A percentile compares a stretch with the other conserved stretches of the same genome.
These are phyloP conservation scores for Clamator glandarius DNA, from an alignment of 2,797 vertebrate species.

Conservation along the genomic window DNA sequence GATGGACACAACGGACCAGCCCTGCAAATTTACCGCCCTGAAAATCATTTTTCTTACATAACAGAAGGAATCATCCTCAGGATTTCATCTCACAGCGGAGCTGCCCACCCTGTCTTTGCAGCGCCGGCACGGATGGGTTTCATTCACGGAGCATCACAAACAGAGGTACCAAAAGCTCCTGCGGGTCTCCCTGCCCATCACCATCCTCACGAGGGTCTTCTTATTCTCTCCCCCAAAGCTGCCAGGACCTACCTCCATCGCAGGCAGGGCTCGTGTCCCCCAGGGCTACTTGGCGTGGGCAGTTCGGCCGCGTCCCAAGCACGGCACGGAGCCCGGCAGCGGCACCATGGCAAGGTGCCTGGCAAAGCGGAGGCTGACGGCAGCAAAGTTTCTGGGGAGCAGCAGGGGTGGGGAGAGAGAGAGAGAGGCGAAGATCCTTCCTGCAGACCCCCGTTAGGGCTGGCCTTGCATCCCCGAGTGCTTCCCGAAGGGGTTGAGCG, in stretches of 20 bases:
- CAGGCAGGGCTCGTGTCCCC: not conserved
- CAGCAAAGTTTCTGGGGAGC: not conserved
- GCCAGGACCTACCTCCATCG: constrained; percentile 53
- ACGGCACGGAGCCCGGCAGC: not conserved
- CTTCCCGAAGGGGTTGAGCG: not conserved
- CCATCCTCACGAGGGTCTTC: accelerated
- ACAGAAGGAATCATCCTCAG: not conserved
- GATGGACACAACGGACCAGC: accelerated
- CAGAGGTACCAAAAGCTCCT: accelerated
- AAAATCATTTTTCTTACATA: not conserved
- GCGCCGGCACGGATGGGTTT: not conserved
- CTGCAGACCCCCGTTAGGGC: not conserved
- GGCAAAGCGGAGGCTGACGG: not conserved
- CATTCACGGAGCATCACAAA: not conserved
- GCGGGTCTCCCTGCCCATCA: not conserved
- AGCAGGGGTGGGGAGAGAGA: no score
- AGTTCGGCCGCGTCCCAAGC: not conserved
- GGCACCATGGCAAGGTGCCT: constrained; percentile 14
- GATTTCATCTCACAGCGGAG: not conserved
- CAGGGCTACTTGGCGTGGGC: not conserved
- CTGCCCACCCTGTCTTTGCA: not conserved
- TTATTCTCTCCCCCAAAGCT: not conserved
- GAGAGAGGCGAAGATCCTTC: not conserved
- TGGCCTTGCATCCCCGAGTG: accelerated
- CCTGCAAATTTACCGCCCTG: not conserved